Percentiles rank a stretch among this genome's conserved stretches.
phyloP scores from a whole-genome alignment of 2,797 vertebrate species.

The Euthynnus affinis region DNA sequence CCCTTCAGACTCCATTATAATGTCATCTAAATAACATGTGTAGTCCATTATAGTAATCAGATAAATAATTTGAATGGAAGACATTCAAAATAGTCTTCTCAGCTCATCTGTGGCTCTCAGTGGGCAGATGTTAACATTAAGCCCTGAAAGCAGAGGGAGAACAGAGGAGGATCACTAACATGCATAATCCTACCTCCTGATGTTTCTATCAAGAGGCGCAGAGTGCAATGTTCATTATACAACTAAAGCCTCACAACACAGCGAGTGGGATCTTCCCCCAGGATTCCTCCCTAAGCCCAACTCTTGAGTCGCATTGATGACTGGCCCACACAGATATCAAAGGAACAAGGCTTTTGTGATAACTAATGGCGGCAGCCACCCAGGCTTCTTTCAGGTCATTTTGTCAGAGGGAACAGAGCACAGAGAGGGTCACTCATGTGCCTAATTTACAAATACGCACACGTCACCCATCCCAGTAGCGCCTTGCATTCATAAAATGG shows the following conservation, averaged over 20 bases:
- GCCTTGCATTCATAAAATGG: slow-evolving; percentile 45
- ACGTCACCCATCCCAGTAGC: slow-evolving; percentile 40
- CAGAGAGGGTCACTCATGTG: slow-evolving; percentile 53
- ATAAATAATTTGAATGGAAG: slow-evolving; percentile 74
- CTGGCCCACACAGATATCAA: slow-evolving; percentile 71
- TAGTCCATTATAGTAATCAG: slow-evolving; percentile 72
- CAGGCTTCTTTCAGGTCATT: slow-evolving; percentile 62
- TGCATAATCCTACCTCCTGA: slow-evolving; percentile 85
- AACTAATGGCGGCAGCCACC: slow-evolving; percentile 64
- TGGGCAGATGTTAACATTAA: slow-evolving; percentile 79
- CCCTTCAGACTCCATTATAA: slow-evolving; percentile 68
- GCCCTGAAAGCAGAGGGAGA: slow-evolving; percentile 72
- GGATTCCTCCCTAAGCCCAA: slow-evolving; percentile 71
- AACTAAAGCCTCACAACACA: slow-evolving; percentile 74
- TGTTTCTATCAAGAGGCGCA: slow-evolving; percentile 81
- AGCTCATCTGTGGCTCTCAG: slow-evolving; percentile 66
- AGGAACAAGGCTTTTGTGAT: slow-evolving; percentile 76
- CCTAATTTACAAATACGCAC: slow-evolving; percentile 57
- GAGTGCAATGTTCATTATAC: slow-evolving; percentile 76
- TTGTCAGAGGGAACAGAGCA: slow-evolving; percentile 49
- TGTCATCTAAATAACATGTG: slow-evolving; percentile 75
- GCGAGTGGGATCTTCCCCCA: slow-evolving; percentile 70
- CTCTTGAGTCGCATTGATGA: slow-evolving; percentile 76
- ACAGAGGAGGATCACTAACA: slow-evolving; percentile 72
- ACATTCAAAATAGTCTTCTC: slow-evolving; percentile 62